Base-by-base conservation (phyloP, 2,888 invertebrate species). In the Coecobrya sp. region DNA sequence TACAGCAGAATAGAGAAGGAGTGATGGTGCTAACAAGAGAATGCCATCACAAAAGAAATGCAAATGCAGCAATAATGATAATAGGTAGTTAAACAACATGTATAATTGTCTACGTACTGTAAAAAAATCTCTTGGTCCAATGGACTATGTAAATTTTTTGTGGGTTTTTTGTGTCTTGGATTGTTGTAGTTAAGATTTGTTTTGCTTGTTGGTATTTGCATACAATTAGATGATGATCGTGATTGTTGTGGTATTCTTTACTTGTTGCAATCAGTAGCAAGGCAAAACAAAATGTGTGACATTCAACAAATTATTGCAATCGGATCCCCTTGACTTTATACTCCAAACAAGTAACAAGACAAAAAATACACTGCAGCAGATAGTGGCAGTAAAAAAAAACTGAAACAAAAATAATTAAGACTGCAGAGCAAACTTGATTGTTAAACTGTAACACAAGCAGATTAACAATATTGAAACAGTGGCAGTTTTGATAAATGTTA, bases 81-180 rank as follows among this genome's bases (percentile, higher is more conserved):
- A 76, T 59, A 52, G 52, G 79, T 59, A 30, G n/a, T 82, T 82
- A 82, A n/a, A 59, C 25, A 4, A 59, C 5, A 27, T 19, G n/a
- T 45, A 22, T 27, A 52, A 68, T 19, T 52, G 16, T 45, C 42
- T 36, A 25, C 36, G 27, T 1, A 42, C 16, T n/a, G 22, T 22
- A 22, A 1, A 27, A 13, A 10, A 73, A 73, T 42, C 36, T 68
- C n/a, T 36, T n/a, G 59, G 19, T 59, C 81, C 81, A 55, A 82
- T 82, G 81, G 81, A 55, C 27, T 55, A 59, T 82, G 55, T 59
- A 55, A 82, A 82, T 36, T 59, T 79, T 27, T 59, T 59, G 59
- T 27, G 59, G 55, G 25, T 59, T 27, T 5, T 3, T n/a, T n/a
- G n/a, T n/a, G n/a, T 45, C 16, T 81, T 13, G 11, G 11, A 11